These are phyloP conservation scores for Mamestra configurata DNA, from an alignment of 1,140 invertebrate species.

Conservation along the genomic window DNA sequence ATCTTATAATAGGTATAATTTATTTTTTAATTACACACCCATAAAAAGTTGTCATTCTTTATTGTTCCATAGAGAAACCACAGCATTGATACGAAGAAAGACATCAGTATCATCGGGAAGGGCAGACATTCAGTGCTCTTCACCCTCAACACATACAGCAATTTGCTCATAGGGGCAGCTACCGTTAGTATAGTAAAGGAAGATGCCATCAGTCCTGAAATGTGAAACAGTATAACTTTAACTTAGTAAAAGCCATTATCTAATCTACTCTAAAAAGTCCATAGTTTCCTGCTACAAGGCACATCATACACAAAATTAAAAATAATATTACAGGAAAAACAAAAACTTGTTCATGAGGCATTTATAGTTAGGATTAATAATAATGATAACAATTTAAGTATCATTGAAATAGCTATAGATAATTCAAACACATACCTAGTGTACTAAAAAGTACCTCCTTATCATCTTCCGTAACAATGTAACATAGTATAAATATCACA, in stretches of 20 bases:
- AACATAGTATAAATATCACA: slow-evolving; percentile 81
- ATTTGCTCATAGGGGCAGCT: slow-evolving; percentile 92
- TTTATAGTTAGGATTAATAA: not conserved
- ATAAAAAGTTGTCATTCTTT: slow-evolving; percentile 91
- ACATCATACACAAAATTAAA: not conserved
- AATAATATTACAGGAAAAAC: not conserved
- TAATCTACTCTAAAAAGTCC: too few species aligned
- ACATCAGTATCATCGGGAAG: slow-evolving; percentile 93
- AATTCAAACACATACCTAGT: slow-evolving; percentile 65
- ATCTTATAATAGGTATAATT: too few species aligned
- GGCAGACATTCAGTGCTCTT: slow-evolving; percentile 93
- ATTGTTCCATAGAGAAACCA: slow-evolving; percentile 93
- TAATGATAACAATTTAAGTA: not conserved
- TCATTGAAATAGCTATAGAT: not conserved
- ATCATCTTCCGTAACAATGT: slow-evolving; percentile 81
- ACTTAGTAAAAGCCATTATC: too few species aligned
- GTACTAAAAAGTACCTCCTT: slow-evolving; percentile 66
- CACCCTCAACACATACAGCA: slow-evolving; percentile 92
- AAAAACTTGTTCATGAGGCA: not conserved
- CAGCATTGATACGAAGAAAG: slow-evolving; percentile 92
- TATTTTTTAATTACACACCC: slow-evolving; percentile 84
- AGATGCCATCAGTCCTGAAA: slow-evolving; percentile 91
- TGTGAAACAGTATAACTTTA: slow-evolving; percentile 38
- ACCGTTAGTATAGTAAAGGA: slow-evolving; percentile 93
- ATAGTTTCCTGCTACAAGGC: too few species aligned